Evolutionary conservation across 2,797 vertebrate species (phyloP).

Genomic region (Brachyrhaphis roseni): DNA sequence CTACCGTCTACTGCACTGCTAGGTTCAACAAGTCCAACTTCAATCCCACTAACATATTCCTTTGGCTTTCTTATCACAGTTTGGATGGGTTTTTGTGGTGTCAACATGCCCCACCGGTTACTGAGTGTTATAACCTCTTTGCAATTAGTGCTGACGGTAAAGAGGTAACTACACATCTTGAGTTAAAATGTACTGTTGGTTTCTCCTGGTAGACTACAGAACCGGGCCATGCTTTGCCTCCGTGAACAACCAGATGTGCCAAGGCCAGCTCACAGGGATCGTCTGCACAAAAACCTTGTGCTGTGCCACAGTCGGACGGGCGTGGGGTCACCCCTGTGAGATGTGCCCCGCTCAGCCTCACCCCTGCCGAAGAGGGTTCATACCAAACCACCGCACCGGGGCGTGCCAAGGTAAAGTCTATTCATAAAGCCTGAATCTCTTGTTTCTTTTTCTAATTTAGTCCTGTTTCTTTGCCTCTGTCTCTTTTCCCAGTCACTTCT

Average conservation of each 20-base stretch:
- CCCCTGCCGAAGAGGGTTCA: conserved; percentile 96
- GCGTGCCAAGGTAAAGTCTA: conserved; percentile 94
- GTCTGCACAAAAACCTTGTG: conserved; percentile 98
- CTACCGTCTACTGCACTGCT: not conserved
- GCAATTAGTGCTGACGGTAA: not conserved
- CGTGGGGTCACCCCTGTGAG: conserved; percentile 98
- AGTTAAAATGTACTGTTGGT: conserved; percentile 17
- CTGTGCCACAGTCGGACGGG: conserved; percentile 95
- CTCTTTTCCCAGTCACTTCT: conserved; percentile 25
- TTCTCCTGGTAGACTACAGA: conserved; percentile 89
- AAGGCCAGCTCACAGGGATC: conserved; percentile 96
- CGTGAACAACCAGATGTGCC: conserved; percentile 99
- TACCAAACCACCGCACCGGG: conserved; percentile 95
- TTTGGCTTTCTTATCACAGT: not conserved
- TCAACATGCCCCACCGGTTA: not conserved
- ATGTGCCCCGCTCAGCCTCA: conserved; percentile 98
- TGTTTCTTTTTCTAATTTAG: conserved; percentile 36
- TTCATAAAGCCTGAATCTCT: conserved; percentile 6
- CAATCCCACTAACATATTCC: not conserved
- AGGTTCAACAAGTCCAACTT: not conserved
- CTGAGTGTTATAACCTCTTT: not conserved
- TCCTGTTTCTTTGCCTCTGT: conserved; percentile 34
- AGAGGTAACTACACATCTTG: conserved; percentile 15
- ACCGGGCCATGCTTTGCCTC: conserved; percentile 96
- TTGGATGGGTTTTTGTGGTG: not conserved